phyloP scores from a whole-genome alignment of 1,140 invertebrate species.

The Babylonia areolata region DNA sequence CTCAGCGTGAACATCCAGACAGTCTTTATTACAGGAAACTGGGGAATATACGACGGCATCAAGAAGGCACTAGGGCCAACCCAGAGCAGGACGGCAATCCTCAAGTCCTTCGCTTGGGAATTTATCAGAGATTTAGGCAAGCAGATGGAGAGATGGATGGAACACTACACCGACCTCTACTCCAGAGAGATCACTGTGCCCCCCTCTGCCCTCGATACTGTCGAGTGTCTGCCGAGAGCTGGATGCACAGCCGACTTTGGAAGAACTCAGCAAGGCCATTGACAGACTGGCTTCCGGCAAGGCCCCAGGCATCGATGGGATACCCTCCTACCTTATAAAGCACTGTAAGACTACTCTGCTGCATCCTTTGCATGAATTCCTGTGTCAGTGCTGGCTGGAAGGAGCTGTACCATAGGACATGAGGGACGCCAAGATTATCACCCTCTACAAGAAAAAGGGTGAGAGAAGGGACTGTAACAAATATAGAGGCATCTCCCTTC shows the following conservation, averaged over 20 bases:
- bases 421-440: constrained; percentile 46
- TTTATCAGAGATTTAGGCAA: constrained; percentile 30
- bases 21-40: not conserved
- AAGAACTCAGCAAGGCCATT: not conserved
- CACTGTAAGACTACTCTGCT: not conserved
- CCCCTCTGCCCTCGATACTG: constrained; percentile 23
- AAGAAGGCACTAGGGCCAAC: constrained; percentile 30
- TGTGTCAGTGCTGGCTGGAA: not conserved
- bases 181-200: constrained; percentile 35
- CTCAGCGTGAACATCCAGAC: constrained; percentile 36
- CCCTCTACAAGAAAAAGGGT: constrained; percentile 55
- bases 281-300: constrained; percentile 16
- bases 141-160: constrained; percentile 44
- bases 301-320: not conserved
- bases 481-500: constrained; percentile 1
- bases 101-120: not conserved
- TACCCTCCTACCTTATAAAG: constrained; percentile 28
- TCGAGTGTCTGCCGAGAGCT: not conserved
- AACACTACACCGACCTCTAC: constrained; percentile 43
- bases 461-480: not conserved
- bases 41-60: constrained; percentile 41
- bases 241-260: not conserved
- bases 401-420: not conserved
- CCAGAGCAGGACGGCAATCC: not conserved
- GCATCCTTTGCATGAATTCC: not conserved